phyloP scores from a whole-genome alignment of 2,113 vertebrate species.

The Sander vitreus region DNA sequence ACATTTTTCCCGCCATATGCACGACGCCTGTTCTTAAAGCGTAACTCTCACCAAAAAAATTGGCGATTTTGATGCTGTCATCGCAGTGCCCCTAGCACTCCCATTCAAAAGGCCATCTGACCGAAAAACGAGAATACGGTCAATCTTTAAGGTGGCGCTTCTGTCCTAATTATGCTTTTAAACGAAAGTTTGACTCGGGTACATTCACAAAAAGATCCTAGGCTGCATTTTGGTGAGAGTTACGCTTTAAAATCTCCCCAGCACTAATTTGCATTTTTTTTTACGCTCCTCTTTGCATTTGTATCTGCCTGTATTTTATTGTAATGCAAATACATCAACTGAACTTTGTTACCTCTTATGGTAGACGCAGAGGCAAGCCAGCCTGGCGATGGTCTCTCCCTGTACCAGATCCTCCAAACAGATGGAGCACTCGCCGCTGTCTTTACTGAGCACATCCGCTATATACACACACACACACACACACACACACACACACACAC shows the following conservation, averaged over 20 bases:
- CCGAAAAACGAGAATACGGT: no score
- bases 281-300: not conserved
- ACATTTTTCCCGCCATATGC: not conserved
- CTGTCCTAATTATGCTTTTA: no score
- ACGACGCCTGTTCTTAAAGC: not conserved
- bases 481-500: constrained; percentile 12
- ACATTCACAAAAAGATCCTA: no score
- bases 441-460: constrained; percentile 86
- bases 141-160: no score
- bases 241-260: not conserved
- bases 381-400: constrained; percentile 85
- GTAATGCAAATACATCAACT: not conserved
- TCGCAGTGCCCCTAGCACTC: no score
- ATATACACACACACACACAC: constrained; percentile 16
- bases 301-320: not conserved
- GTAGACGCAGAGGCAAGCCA: constrained; percentile 87
- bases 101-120: no score
- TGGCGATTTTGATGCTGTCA: no score
- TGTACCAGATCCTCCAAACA: constrained; percentile 85
- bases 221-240: no score
- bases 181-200: no score
- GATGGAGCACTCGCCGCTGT: constrained; percentile 87
- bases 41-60: no score
- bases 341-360: constrained; percentile 82
- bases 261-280: not conserved